Base-by-base conservation (phyloP, 2,797 vertebrate genomes). In the Anas flavirostris region DNA sequence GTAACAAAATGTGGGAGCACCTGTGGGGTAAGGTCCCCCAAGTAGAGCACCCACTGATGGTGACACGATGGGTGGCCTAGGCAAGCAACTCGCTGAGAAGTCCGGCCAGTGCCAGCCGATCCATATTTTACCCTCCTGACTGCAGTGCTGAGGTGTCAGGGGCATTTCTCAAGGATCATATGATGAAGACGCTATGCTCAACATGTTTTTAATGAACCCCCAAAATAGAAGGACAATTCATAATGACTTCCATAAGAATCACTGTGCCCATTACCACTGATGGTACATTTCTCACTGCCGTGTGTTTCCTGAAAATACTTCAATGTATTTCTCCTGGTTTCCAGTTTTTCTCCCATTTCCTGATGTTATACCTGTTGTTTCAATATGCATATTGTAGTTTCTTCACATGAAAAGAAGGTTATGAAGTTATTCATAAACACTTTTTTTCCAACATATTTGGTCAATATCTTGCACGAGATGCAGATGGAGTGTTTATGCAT, bases 31-130 rank as follows among this genome's bases (percentile, higher is more conserved):
- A 33, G 12, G 10, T 25, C 8, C 29, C 14, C 25, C 48, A 25
- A 7, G 48, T 14, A 50, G 48, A 12, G 48, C 28, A 25, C 0
- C 22, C 7, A 6, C 1, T 1, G 69, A 58, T 52, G 15, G 23
- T 13, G 26, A 31, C 25, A 16, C 9, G 26, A 31, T 16, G n/a
- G 9, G 48, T 21, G 16, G 11, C 33, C 16, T 6, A 44, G 1
- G 16, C 15, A 13, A 39, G 48, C 18, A 78, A 12, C 28, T 37
- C 28, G 4, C 46, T 15, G 6, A 44, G 23, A 50, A 50, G 48
- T 25, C 23, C 23, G 4, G 48, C 48, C 23, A 25, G 12, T 50
- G 48, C 23, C 23, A 50, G 23, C 48, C 7, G 12, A 50, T 5
- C 48, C 4, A 0, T 50, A 14, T 25, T 50, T 50, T 25, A 25